These are phyloP conservation scores for Montipora cactus DNA, from an alignment of 64 coral and sea anemone species.

Conservation along the genomic window DNA sequence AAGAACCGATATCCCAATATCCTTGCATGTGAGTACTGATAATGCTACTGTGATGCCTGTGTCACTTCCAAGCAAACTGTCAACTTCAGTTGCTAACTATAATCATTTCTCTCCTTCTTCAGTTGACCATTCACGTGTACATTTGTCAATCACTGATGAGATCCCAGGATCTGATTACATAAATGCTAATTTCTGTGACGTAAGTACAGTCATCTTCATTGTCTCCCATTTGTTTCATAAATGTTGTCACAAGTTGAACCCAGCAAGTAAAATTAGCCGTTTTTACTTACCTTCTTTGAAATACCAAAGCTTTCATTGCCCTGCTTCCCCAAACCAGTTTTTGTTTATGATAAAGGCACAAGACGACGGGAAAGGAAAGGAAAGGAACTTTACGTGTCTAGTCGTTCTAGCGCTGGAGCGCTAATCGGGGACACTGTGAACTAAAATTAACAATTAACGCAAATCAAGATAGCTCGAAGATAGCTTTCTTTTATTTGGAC, in stretches of 20 bases:
- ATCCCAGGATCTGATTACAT: conserved; percentile 91
- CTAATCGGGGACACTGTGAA: no score
- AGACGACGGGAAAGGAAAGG: no score
- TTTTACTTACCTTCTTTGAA: not conserved
- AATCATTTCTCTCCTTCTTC: not conserved
- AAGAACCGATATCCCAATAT: conserved; percentile 95
- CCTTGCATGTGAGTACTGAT: conserved; percentile 74
- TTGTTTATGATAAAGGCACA: no score
- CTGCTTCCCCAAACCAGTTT: no score
- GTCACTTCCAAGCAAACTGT: not conserved
- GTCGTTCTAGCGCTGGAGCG: no score
- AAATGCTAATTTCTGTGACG: conserved; percentile 96
- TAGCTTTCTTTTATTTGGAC: no score
- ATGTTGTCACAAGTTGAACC: no score
- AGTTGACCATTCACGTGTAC: conserved; percentile 89
- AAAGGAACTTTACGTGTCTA: no score
- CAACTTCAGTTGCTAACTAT: no score
- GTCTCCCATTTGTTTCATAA: not conserved
- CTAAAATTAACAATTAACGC: no score
- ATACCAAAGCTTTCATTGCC: no score
- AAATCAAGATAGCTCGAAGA: no score
- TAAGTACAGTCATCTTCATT: conserved; percentile 59
- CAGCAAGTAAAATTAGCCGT: not conserved
- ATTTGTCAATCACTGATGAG: conserved; percentile 52
- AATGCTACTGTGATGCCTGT: not conserved